Percentiles rank a stretch among this genome's conserved stretches.
phyloP scores from a whole-genome alignment of 53 echinoderm and acorn worm species.

The Zoroaster sp. region DNA sequence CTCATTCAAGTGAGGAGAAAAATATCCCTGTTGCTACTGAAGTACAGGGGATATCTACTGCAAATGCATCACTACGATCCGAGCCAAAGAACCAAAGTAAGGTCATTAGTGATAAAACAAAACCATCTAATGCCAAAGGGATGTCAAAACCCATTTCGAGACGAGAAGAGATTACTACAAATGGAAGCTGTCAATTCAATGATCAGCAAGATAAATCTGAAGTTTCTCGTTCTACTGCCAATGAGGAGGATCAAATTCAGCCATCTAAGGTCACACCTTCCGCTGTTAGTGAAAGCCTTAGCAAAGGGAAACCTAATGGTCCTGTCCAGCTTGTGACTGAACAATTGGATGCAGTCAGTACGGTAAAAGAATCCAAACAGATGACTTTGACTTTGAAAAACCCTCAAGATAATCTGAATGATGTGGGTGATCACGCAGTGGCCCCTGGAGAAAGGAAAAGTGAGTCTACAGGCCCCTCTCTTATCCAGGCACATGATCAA shows the following conservation, averaged over 20 bases:
- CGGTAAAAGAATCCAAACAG: neutral
- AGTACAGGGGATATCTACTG: neutral
- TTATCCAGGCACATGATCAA: neutral
- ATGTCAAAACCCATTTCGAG: neutral
- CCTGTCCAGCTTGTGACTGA: neutral
- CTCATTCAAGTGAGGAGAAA: neutral
- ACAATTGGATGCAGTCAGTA: neutral
- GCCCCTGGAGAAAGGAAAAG: neutral
- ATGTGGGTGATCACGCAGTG: neutral
- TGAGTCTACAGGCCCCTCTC: neutral
- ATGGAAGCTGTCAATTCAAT: neutral
- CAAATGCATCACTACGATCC: neutral
- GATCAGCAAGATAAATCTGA: neutral
- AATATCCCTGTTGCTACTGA: neutral
- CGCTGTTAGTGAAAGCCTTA: neutral
- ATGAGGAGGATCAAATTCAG: neutral
- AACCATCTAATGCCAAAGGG: neutral
- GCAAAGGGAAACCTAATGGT: neutral
- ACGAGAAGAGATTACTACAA: neutral
- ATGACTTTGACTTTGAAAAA: neutral
- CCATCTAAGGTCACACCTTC: neutral
- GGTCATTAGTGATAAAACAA: neutral
- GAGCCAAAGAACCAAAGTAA: neutral
- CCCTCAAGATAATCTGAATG: neutral
- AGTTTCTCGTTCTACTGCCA: neutral